phyloP scores from a whole-genome alignment of 1,140 invertebrate species.

The Holcopasites calliopsidis region DNA sequence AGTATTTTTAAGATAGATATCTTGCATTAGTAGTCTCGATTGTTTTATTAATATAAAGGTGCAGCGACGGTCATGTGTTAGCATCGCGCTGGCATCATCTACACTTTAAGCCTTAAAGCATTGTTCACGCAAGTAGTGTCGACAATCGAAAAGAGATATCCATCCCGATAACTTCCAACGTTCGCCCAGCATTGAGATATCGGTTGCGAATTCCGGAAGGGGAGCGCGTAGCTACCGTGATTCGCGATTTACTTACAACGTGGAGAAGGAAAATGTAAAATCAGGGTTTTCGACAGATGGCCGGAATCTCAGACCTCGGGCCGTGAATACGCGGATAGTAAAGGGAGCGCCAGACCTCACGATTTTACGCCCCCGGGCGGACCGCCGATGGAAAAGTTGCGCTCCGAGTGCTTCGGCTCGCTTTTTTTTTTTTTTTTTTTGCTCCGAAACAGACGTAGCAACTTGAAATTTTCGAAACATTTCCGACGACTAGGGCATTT shows the following conservation, averaged over 20 bases:
- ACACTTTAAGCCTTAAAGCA: too few relatives aligned
- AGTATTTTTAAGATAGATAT: too few relatives aligned
- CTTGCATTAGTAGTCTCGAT: too few relatives aligned
- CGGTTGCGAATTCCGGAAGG: not conserved
- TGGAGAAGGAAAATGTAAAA: slow-evolving; percentile 73
- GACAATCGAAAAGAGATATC: too few relatives aligned
- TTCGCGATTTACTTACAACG: slow-evolving; percentile 63
- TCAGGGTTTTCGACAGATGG: slow-evolving; percentile 77
- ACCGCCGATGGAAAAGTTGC: slow-evolving; percentile 77
- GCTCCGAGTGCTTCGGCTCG: slow-evolving; percentile 75
- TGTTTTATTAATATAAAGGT: too few relatives aligned
- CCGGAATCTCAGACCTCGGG: slow-evolving; percentile 75
- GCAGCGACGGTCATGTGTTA: too few relatives aligned
- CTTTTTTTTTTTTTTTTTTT: slow-evolving; percentile 70
- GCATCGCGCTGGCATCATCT: too few relatives aligned
- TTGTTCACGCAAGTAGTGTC: too few relatives aligned
- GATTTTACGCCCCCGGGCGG: slow-evolving; percentile 75
- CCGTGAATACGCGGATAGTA: slow-evolving; percentile 65
- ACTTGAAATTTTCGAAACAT: slow-evolving; percentile 63
- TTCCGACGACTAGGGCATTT: slow-evolving; percentile 40
- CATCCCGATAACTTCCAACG: too few relatives aligned
- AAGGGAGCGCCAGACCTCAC: slow-evolving; percentile 64
- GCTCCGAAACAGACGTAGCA: slow-evolving; percentile 52
- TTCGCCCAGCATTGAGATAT: too few relatives aligned
- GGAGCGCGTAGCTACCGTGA: slow-evolving; percentile 1